Conservation (phyloP, 2,888 invertebrate species). For the Theretra japonica region DNA sequence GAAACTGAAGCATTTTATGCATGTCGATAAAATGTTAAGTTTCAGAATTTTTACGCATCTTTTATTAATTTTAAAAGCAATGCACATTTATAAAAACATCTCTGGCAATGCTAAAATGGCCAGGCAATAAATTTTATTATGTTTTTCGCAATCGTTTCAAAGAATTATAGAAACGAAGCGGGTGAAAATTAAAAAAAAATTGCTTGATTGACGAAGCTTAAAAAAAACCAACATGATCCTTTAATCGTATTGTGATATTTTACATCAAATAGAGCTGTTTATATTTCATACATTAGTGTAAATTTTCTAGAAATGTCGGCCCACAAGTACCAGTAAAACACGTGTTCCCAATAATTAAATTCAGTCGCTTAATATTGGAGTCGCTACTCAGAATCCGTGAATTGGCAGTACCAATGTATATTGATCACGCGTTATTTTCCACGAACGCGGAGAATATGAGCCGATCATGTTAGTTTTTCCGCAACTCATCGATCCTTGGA, state of each 20-base stretch:
- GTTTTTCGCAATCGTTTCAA: too few species aligned
- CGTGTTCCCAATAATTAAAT: slow-evolving; percentile 17
- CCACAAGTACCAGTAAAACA: background rate
- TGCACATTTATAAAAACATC: too few species aligned
- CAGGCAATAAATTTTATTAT: too few species aligned
- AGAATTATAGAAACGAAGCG: too few species aligned
- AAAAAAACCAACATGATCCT: background rate
- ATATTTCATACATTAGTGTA: background rate
- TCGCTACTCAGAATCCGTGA: background rate
- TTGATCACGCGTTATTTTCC: slow-evolving; percentile 22
- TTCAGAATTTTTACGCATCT: too few species aligned
- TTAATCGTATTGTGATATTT: background rate
- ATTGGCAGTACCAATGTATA: background rate
- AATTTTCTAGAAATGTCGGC: background rate
- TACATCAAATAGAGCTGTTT: background rate
- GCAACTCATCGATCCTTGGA: slow-evolving; percentile 15
- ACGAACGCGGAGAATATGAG: slow-evolving; percentile 5
- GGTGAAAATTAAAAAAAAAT: too few species aligned
- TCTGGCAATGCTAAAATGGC: too few species aligned
- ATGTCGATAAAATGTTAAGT: too few species aligned
- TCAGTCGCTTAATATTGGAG: background rate
- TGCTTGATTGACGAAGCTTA: too few species aligned
- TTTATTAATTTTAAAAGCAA: too few species aligned
- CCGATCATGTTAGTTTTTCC: slow-evolving; percentile 11
- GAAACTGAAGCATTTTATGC: too few species aligned